Evolutionary conservation across 2,888 invertebrate species (phyloP), one percentile per base, ranked within the genome.

Genomic region (Eretmocerus hayati): DNA sequence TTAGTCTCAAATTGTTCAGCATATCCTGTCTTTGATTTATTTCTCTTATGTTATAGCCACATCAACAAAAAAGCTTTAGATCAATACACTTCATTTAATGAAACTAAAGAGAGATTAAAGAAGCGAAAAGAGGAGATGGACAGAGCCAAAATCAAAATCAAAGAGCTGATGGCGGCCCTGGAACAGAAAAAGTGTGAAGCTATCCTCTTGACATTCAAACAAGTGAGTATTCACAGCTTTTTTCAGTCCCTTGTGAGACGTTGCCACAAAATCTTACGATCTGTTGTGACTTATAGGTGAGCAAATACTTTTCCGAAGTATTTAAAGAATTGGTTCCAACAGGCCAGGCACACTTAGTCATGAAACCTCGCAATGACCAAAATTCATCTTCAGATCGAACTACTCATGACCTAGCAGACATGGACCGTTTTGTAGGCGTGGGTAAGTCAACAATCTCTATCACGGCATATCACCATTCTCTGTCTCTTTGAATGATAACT

Each of bases 21-120:
- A n/a, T n/a, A n/a, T n/a, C n/a, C n/a, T n/a, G n/a, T n/a, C n/a
- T n/a, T n/a, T n/a, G n/a, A n/a, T n/a, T n/a, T n/a, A n/a, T n/a
- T n/a, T n/a, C n/a, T n/a, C n/a, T n/a, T n/a, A n/a, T n/a, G n/a
- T n/a, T n/a, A n/a, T n/a, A n/a, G n/a, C n/a, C n/a, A 99, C 71
- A 97, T 99, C 1, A 99, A 99, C 75, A 99, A 99, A 71, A 97
- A 97, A 67, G 97, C 99, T 1, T 74, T 99, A 62, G 99, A 99
- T 69, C 97, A 99, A 72, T 99, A 96, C 72, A 86, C 97, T 70
- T 94, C 91, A 65, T 99, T 99, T 73, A 95, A 95, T 0, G 96
- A 96, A 63, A 96, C 99, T 68, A 97, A 96, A 71, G 96, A 97
- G 70, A 97, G 95, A 63, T 74, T 99, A 1, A 89, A 93, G 60